Conservation (phyloP, 2,888 invertebrate genomes). For the Oeneis ivallda region DNA sequence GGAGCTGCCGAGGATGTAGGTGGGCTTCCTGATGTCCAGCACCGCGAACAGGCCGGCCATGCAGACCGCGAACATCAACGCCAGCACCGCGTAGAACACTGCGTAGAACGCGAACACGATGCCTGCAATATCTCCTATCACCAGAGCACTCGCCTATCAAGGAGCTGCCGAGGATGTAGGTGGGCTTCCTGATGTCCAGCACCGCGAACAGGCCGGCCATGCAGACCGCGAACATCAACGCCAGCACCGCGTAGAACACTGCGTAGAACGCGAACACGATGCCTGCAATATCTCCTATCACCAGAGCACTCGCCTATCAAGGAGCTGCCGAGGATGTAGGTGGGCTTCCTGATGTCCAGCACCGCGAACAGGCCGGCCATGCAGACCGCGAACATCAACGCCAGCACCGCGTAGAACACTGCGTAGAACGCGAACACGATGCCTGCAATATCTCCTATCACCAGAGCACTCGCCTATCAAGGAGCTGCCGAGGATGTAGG, state of each 20-base stretch:
- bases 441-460: constrained; percentile 73
- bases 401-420: constrained; percentile 92
- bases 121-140: constrained; percentile 75
- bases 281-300: constrained; percentile 78
- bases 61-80: constrained; percentile 92
- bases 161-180: constrained; percentile 87
- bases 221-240: constrained; percentile 92
- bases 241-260: constrained; percentile 92
- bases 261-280: constrained; percentile 92
- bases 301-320: constrained; percentile 82
- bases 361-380: constrained; percentile 90
- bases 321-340: constrained; percentile 87
- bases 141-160: constrained; percentile 82
- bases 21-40: constrained; percentile 86
- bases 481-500: constrained; percentile 87
- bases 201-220: constrained; percentile 90
- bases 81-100: constrained; percentile 92
- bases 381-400: constrained; percentile 92
- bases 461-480: constrained; percentile 82
- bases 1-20: constrained; percentile 87
- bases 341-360: constrained; percentile 86
- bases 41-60: constrained; percentile 90
- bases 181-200: constrained; percentile 86
- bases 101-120: constrained; percentile 92
- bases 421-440: constrained; percentile 92